A percentile compares a stretch with the other conserved stretches of the same genome.
Evolutionary conservation across 2,113 vertebrate species (phyloP).

Genomic region (Sceloporus tristichus): DNA sequence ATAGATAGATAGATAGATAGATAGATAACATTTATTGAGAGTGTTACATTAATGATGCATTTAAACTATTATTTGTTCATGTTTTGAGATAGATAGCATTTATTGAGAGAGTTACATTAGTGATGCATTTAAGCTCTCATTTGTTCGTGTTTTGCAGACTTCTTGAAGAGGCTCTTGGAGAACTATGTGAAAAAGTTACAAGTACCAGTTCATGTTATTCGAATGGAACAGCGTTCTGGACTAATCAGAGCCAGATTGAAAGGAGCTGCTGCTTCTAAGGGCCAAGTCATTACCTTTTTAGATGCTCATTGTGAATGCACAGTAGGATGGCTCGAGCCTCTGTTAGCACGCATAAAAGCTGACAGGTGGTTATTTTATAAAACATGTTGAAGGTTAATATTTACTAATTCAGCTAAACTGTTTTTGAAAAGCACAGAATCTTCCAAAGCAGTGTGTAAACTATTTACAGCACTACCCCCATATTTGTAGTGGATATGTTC

Average conservation of each 20-base stretch:
- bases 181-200: slow-evolving; percentile 92
- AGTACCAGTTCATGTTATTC: slow-evolving; percentile 92
- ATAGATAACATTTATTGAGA: not conserved
- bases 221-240: slow-evolving; percentile 98
- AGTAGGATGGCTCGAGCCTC: slow-evolving; percentile 95
- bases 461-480: not conserved
- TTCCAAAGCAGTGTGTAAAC: slow-evolving; percentile 25
- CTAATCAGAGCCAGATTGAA: slow-evolving; percentile 95
- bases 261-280: slow-evolving; percentile 94
- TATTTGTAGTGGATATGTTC: too few species aligned
- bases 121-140: slow-evolving; percentile 14
- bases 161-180: slow-evolving; percentile 94
- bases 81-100: slow-evolving; percentile 39
- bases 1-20: too few species aligned
- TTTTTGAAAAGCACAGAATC: slow-evolving; percentile 1
- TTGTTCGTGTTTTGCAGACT: slow-evolving; percentile 82
- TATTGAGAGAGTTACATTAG: not conserved
- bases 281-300: slow-evolving; percentile 98
- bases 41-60: not conserved
- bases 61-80: slow-evolving; percentile 33
- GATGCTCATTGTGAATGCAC: slow-evolving; percentile 99
- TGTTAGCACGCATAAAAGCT: slow-evolving; percentile 93
- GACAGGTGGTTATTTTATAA: slow-evolving; percentile 86
- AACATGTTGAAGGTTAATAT: slow-evolving; percentile 1
- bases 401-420: slow-evolving; percentile 8